phyloP scores from a whole-genome alignment of 2,888 invertebrate genomes.

The Metallyticus violacea region DNA sequence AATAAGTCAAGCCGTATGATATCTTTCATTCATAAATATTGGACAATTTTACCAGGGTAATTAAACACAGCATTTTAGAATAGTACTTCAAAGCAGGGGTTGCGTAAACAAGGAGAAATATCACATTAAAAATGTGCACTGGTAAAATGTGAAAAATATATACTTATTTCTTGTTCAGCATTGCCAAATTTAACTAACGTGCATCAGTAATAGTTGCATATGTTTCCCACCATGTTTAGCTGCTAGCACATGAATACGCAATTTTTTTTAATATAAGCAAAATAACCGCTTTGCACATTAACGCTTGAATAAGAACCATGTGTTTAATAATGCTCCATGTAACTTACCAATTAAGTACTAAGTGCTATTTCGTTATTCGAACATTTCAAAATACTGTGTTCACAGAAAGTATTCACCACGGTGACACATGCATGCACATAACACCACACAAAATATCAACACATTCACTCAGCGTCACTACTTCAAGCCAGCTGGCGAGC shows the following conservation, averaged over 20 bases:
- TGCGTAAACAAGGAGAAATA: background rate
- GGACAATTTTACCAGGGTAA: too few species aligned
- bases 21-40: too few species aligned
- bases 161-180: background rate
- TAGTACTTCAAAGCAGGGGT: too few species aligned
- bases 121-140: background rate
- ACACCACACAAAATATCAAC: background rate
- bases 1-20: too few species aligned
- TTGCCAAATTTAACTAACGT: background rate
- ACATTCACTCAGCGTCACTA: background rate
- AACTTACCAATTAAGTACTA: background rate
- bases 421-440: background rate
- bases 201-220: background rate
- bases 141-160: background rate
- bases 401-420: background rate
- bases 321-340: background rate
- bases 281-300: background rate
- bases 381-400: background rate
- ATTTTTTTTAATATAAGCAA: background rate
- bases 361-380: background rate
- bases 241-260: background rate
- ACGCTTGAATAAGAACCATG: background rate
- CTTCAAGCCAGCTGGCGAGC: background rate
- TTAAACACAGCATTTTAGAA: too few species aligned
- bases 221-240: background rate